Conservation (phyloP, 2,797 vertebrate species). For the Crocidura indochinensis region DNA sequence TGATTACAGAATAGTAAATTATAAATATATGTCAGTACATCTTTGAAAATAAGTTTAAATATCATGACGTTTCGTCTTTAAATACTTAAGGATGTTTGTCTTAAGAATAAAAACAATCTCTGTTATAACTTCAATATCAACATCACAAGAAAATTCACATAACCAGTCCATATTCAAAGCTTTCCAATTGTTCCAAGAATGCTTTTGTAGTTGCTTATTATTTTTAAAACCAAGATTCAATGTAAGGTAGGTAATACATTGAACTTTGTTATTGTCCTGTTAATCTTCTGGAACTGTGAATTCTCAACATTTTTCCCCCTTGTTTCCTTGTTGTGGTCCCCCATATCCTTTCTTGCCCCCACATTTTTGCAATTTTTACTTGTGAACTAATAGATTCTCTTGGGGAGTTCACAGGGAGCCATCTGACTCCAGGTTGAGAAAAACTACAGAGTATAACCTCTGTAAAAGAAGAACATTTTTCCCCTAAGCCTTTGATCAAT, state of each 20-base stretch:
- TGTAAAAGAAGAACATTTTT: background rate
- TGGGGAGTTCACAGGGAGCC: no score
- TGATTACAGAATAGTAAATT: conserved; percentile 12
- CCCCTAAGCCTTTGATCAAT: background rate
- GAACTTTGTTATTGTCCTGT: background rate
- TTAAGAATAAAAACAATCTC: background rate
- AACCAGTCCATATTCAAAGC: background rate
- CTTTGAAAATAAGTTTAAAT: conserved; percentile 60
- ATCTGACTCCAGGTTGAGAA: background rate
- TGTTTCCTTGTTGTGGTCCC: no score
- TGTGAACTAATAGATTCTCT: no score
- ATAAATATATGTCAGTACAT: background rate
- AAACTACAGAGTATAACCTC: background rate
- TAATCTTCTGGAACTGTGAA: background rate
- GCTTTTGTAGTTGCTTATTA: background rate
- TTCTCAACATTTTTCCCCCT: no score
- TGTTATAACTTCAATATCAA: background rate
- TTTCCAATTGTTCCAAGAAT: background rate
- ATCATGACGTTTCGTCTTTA: background rate
- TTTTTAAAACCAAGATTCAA: background rate
- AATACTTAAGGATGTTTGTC: background rate
- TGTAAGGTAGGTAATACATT: background rate
- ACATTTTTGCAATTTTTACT: no score
- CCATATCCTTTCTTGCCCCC: no score
- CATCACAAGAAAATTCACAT: background rate